Evolutionary conservation across 1,140 invertebrate genomes (phyloP).

Genomic region (Brachionus rubens): DNA sequence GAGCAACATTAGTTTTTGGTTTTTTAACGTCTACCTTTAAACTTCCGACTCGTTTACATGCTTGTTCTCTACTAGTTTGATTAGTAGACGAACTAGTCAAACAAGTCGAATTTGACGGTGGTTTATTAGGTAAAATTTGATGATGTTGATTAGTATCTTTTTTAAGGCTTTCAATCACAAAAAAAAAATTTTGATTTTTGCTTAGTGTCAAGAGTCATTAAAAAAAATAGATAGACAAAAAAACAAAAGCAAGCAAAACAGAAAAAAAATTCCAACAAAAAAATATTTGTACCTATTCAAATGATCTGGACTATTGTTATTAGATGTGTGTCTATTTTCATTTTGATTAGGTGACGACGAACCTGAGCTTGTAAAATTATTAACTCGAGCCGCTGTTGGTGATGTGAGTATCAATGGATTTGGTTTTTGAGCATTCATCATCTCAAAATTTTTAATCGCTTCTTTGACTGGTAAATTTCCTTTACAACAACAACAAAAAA

Average conservation of each 20-base stretch:
- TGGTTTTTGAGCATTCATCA: constrained; percentile 9
- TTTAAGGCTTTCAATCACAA: not conserved
- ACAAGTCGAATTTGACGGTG: not conserved
- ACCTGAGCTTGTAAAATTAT: not conserved
- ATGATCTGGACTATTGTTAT: constrained; percentile 10
- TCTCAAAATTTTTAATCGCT: constrained; percentile 42
- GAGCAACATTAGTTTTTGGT: constrained; percentile 37
- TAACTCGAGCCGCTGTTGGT: not conserved
- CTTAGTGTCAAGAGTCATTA: not conserved
- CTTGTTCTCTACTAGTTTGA: constrained; percentile 11
- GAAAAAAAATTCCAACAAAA: not conserved
- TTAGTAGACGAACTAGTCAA: constrained; percentile 13
- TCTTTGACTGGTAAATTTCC: constrained; percentile 38
- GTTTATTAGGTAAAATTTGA: constrained; percentile 44
- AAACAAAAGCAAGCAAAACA: constrained; percentile 30
- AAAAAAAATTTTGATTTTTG: too few relatives aligned
- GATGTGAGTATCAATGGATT: not conserved
- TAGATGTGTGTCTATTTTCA: not conserved
- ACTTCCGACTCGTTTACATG: constrained; percentile 44
- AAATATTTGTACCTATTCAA: not conserved
- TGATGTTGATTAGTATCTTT: constrained; percentile 23
- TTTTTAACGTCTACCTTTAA: constrained; percentile 43
- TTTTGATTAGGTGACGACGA: constrained; percentile 4
- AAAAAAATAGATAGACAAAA: not conserved
- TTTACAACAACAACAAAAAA: not conserved